These are phyloP conservation scores for Halocaridina rubra DNA, from an alignment of 2,888 invertebrate species.

Conservation along the genomic window DNA sequence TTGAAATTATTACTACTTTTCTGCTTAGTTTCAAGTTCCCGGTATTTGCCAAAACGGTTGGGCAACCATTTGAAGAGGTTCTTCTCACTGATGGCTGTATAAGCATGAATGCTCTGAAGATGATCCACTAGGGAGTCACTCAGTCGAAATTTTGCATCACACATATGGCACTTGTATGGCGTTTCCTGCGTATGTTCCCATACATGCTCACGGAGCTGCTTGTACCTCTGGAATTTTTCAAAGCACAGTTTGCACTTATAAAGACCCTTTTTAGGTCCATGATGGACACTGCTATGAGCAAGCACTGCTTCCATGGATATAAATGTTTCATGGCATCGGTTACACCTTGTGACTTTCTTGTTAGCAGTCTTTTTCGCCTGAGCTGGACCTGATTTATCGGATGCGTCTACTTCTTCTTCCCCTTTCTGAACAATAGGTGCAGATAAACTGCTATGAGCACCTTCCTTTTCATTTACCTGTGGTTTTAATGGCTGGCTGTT, in stretches of 20 bases:
- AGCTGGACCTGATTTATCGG: not conserved
- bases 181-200: constrained; percentile 53
- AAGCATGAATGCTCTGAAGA: not conserved
- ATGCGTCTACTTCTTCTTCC: not conserved
- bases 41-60: constrained; percentile 32
- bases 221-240: constrained; percentile 18
- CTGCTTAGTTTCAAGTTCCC: constrained; percentile 13
- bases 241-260: constrained; percentile 51
- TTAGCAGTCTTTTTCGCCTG: not conserved
- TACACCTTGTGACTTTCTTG: constrained; percentile 24
- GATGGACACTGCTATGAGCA: constrained; percentile 52
- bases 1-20: not conserved
- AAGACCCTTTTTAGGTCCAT: constrained; percentile 50
- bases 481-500: not conserved
- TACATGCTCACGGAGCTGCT: constrained; percentile 41
- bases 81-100: constrained; percentile 7
- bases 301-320: constrained; percentile 32
- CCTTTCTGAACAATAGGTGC: too few species aligned
- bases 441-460: not conserved
- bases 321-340: constrained; percentile 38
- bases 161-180: constrained; percentile 46
- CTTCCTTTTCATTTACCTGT: not conserved
- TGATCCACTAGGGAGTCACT: constrained; percentile 42
- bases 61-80: constrained; percentile 48
- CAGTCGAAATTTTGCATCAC: constrained; percentile 6